Base-by-base conservation (phyloP, 2,888 invertebrate species). In the Creontiades dilutus region DNA sequence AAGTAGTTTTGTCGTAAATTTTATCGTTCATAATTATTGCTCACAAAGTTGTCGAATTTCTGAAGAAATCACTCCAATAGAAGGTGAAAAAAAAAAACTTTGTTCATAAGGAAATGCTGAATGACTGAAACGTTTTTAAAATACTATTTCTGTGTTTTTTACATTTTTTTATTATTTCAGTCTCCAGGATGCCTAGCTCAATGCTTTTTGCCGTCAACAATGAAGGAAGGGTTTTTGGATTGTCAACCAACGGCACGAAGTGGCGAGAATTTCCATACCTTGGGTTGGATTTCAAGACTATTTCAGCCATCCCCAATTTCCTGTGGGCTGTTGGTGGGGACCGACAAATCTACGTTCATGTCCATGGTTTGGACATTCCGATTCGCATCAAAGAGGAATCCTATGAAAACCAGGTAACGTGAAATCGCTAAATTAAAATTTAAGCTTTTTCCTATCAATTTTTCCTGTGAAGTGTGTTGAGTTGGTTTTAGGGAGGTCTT, bases 261-360 rank as follows among this genome's bases (percentile, higher is more conserved):
- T 98, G 98, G 97, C 95, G 96, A 92, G 97, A 97, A 93, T 96
- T 98, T 93, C 96, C 96, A 93, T 97, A 97, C 93, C 86, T 90
- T 19, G 97, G 97, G 0, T 94, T 98, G 91, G 97, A 98, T 93
- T 97, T 98, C 93, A 98, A 98, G 93, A 96, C 97, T 92, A 94
- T 98, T 86, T 96, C 97, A 2, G 96, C 97, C 4, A 96, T 97
- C 0, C 96, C 96, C 16, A 96, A 97, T 94, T 97, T 96, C 92
- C 94, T 98, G 92, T 99, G 98, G 98, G 98, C 98, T 0, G 96
- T 98, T 90, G 98, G 98, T 57, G 97, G 98, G 13, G 98, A 98
- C 93, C 96, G 98, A 91, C 98, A 98, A 94, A 96, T 98, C 87
- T 98, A 98, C 93, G 96, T 98, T 1, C 98, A 97, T 93, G 97